Base-by-base conservation (phyloP, 2,888 invertebrate genomes). In the Galeruca laticollis region DNA sequence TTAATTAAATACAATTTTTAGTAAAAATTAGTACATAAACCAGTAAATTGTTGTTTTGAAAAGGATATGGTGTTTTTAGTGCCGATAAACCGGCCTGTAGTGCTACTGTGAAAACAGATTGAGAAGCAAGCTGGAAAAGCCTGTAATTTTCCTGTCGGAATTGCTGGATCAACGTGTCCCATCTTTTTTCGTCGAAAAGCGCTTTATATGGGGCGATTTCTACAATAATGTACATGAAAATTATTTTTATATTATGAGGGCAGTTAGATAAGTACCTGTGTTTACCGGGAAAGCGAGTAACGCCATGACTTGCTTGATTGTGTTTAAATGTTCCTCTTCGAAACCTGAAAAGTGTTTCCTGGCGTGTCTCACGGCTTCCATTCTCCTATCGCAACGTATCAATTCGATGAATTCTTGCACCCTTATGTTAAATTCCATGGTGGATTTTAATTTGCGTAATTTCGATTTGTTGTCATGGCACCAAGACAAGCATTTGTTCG, bases 391-490 rank as follows among this genome's bases (percentile, higher is more conserved):
- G 10, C 89, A 88, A 70, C 96, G 90, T n/a, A 99, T 93, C 62
- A 98, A 86, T 86, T 99, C 99, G 40, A 99, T 93, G 84, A 98
- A 98, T 85, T 98, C 98, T 88, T 98, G 92, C 79, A 95, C 91
- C 47, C 96, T 88, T 71, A 99, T 89, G 85, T 96, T 96, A 83
- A 98, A 96, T 86, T 99, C 99, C 89, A 99, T 93, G 66, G 92
- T 95, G 63, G 98, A 98, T 85, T 95, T 95, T 74, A 98, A 90
- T 87, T 98, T 98, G 67, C 97, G 88, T 73, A 98, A 89, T 84
- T 97, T 98, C 40, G 97, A 97, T 85, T 96, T 94, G 87, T 98
- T 98, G 84, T 98, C 98, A 81, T 95, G 94, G 86, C 98, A 98
- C 98, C 98, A 98, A 72, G 93, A 89, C 70, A 98, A 90, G 84